A percentile compares a stretch with the other conserved stretches of the same genome.
phyloP scores from a whole-genome alignment of 2,888 invertebrate species.

The Augochlorella aurata region DNA sequence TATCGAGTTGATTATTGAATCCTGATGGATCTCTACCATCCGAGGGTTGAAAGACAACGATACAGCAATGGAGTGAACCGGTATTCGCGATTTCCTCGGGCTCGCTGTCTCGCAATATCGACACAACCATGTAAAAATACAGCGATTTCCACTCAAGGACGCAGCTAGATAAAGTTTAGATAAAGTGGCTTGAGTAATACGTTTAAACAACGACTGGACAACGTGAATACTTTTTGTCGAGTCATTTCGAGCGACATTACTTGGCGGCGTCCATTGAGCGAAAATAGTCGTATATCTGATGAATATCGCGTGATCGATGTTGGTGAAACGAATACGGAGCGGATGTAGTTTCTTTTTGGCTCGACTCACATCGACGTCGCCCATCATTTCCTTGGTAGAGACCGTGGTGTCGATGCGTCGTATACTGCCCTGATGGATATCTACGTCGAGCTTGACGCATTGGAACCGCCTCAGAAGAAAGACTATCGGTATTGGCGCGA shows the following conservation, averaged over 20 bases:
- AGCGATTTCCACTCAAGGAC: not conserved
- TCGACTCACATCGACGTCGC: slow-evolving; percentile 93
- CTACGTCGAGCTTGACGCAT: slow-evolving; percentile 92
- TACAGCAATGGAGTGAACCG: not conserved
- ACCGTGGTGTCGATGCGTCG: slow-evolving; percentile 95
- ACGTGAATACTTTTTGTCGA: not conserved
- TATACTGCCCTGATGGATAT: slow-evolving; percentile 96
- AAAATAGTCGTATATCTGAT: not conserved
- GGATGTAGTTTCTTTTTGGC: not conserved
- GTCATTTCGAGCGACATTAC: not conserved
- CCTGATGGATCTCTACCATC: not conserved
- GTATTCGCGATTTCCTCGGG: not conserved
- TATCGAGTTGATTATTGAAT: not conserved
- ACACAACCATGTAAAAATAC: not conserved
- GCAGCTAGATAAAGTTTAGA: not conserved
- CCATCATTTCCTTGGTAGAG: slow-evolving; percentile 97
- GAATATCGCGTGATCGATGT: not conserved
- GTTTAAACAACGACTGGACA: not conserved
- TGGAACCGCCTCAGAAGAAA: slow-evolving; percentile 94
- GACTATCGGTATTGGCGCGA: slow-evolving; percentile 93
- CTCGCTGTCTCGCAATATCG: not conserved
- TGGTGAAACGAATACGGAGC: slow-evolving; percentile 13
- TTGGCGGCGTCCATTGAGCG: not conserved
- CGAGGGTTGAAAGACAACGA: not conserved
- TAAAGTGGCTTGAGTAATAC: not conserved